Percentiles rank a stretch among this genome's conserved stretches.
Evolutionary conservation across 2,797 vertebrate species (phyloP).

Genomic region (Myoxocephalus aenaeus): DNA sequence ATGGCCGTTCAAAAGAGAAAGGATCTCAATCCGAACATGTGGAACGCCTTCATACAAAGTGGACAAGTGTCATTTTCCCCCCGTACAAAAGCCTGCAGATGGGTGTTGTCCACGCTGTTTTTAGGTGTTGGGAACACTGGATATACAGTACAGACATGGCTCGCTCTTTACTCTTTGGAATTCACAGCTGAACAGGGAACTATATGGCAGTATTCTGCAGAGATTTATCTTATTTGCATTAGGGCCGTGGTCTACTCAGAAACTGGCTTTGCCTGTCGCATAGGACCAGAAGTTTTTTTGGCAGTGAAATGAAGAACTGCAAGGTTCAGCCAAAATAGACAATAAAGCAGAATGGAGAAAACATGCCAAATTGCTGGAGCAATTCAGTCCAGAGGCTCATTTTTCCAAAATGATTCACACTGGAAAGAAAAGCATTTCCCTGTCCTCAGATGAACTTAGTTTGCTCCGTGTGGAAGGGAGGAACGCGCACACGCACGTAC

Average conservation of each 20-base stretch:
- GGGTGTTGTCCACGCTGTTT: conserved; percentile 31
- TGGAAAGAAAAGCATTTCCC: conserved; percentile 88
- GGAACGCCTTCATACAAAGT: conserved; percentile 29
- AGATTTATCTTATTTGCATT: conserved; percentile 81
- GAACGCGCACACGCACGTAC: conserved; percentile 34
- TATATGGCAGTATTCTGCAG: conserved; percentile 70
- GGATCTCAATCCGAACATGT: conserved; percentile 36
- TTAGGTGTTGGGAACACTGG: conserved; percentile 33
- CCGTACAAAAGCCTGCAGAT: conserved; percentile 17
- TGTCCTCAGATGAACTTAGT: conserved; percentile 92
- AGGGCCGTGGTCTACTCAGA: conserved; percentile 76
- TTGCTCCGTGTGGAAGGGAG: conserved; percentile 76
- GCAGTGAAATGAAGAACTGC: conserved; percentile 84
- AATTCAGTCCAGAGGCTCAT: conserved; percentile 90
- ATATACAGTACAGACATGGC: conserved; percentile 62
- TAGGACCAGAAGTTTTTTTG: conserved; percentile 87
- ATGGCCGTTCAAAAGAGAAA: conserved; percentile 34
- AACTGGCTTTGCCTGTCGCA: conserved; percentile 81
- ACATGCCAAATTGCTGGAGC: conserved; percentile 91
- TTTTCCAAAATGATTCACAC: conserved; percentile 90
- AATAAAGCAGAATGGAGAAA: conserved; percentile 92
- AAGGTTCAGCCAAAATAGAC: conserved; percentile 96
- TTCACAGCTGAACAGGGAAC: conserved; percentile 80
- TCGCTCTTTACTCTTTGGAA: conserved; percentile 59
- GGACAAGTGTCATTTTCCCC: conserved; percentile 12